Evolutionary conservation across 2,888 invertebrate species (phyloP).

Genomic region (Ophion slaviceki): DNA sequence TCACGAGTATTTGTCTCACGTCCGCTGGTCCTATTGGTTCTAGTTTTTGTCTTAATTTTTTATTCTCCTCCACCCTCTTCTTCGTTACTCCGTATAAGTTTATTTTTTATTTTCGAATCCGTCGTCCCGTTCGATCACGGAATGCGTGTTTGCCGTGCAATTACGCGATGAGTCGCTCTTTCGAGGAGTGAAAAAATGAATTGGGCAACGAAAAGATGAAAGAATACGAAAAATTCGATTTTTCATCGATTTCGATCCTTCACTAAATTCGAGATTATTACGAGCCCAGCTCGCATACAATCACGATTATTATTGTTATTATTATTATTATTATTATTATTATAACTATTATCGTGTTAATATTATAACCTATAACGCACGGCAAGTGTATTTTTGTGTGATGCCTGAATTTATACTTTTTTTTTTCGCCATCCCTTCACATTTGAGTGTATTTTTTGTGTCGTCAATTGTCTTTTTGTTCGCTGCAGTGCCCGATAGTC

Average conservation of each 20-base stretch:
- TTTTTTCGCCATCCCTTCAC: slow-evolving; percentile 3
- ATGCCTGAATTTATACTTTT: slow-evolving; percentile 19
- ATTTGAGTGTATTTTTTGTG: slow-evolving; percentile 27
- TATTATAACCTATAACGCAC: slow-evolving; percentile 50
- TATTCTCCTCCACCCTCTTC: slow-evolving; percentile 31
- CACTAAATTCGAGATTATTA: slow-evolving; percentile 51
- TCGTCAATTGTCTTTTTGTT: slow-evolving; percentile 48
- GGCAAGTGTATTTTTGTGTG: slow-evolving; percentile 61
- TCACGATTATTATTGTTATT: slow-evolving; percentile 44
- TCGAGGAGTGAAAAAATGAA: slow-evolving; percentile 27
- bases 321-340: slow-evolving; percentile 45
- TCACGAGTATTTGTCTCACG: slow-evolving; percentile 50
- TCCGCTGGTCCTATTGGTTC: slow-evolving; percentile 67
- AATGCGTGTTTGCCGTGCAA: slow-evolving; percentile 14
- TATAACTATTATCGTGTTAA: slow-evolving; percentile 46
- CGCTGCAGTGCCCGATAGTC: slow-evolving; percentile 74
- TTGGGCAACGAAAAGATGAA: slow-evolving; percentile 4
- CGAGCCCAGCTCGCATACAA: slow-evolving; percentile 63
- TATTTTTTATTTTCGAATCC: slow-evolving; percentile 7
- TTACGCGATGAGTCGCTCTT: slow-evolving; percentile 26
- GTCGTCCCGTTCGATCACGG: slow-evolving; percentile 40
- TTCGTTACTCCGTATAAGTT: slow-evolving; percentile 27
- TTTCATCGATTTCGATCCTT: slow-evolving; percentile 37
- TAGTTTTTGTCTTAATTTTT: slow-evolving; percentile 50
- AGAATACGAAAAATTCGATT: slow-evolving; percentile 28